Evolutionary conservation across 92 coral and sea anemone genomes (phyloP).

Genomic region (Siderastrea radians): DNA sequence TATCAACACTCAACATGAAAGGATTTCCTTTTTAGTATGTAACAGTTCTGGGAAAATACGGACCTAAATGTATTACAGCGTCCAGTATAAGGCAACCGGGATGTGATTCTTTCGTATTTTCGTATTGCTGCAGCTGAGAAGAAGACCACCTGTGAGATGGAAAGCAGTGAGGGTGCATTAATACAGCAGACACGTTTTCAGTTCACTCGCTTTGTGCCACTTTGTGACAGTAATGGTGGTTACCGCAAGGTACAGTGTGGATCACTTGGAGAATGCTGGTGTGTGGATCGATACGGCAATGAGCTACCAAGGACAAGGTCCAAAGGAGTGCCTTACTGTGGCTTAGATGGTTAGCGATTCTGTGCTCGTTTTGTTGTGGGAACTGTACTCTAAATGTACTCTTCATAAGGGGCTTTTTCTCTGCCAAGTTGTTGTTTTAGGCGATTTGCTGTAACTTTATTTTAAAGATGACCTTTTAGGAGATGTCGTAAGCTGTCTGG

Average conservation of each 20-base stretch:
- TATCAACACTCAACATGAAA: neutral
- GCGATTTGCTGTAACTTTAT: too few species aligned
- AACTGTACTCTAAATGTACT: neutral
- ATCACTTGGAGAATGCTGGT: conserved; percentile 88
- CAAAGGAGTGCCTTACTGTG: conserved; percentile 73
- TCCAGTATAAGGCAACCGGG: too few species aligned
- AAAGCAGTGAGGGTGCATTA: conserved; percentile 78
- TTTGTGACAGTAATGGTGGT: conserved; percentile 77
- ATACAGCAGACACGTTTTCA: conserved; percentile 61
- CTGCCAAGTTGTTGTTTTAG: neutral
- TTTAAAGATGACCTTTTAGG: too few species aligned
- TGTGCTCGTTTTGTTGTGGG: neutral
- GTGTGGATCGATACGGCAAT: conserved; percentile 91
- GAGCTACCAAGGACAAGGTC: conserved; percentile 89
- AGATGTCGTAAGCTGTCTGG: too few species aligned
- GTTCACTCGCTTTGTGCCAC: conserved; percentile 80
- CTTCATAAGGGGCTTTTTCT: neutral
- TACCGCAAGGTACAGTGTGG: conserved; percentile 85
- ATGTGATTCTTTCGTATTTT: neutral
- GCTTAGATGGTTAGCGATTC: conserved; percentile 48
- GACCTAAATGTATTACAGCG: neutral
- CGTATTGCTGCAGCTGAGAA: neutral
- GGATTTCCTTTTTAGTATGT: neutral
- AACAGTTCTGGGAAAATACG: neutral
- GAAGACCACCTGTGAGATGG: conserved; percentile 78